phyloP scores from a whole-genome alignment of 2,113 vertebrate genomes.

The Ranitomeya variabilis region DNA sequence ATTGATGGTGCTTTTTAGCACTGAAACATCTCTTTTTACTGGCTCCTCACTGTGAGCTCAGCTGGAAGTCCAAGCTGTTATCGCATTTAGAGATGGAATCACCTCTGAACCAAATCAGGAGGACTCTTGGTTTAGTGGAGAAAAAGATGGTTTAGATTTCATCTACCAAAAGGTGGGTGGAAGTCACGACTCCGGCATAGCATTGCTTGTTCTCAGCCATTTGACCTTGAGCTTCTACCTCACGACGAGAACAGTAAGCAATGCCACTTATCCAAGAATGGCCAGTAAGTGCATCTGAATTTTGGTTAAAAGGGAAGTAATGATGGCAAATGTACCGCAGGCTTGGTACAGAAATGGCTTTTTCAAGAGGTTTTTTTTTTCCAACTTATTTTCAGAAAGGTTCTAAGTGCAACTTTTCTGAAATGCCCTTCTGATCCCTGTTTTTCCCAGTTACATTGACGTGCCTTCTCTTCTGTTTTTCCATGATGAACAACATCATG shows the following conservation, averaged over 20 bases:
- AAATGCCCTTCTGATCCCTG: no score
- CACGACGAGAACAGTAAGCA: background rate
- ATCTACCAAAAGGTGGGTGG: conserved; percentile 23
- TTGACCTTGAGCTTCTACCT: background rate
- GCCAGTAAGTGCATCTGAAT: background rate
- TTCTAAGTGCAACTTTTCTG: no score
- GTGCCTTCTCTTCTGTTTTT: no score
- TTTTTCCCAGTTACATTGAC: no score
- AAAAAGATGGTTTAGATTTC: conserved; percentile 18
- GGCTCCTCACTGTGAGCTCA: conserved; percentile 40
- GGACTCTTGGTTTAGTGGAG: conserved; percentile 23
- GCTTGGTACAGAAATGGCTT: background rate
- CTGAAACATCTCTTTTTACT: conserved; percentile 54
- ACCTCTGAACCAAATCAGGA: conserved; percentile 12
- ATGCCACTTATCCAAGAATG: background rate
- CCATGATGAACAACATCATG: no score
- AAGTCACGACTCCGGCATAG: background rate
- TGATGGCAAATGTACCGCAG: background rate
- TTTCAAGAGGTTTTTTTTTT: no score
- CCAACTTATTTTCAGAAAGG: no score
- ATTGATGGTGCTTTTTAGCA: conserved; percentile 57
- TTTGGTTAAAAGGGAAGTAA: background rate
- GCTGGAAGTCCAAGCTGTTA: conserved; percentile 43
- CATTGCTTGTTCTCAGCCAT: background rate
- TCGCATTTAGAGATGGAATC: conserved; percentile 25